Conservation (phyloP, 1,140 invertebrate species). For the Papilio machaon region DNA sequence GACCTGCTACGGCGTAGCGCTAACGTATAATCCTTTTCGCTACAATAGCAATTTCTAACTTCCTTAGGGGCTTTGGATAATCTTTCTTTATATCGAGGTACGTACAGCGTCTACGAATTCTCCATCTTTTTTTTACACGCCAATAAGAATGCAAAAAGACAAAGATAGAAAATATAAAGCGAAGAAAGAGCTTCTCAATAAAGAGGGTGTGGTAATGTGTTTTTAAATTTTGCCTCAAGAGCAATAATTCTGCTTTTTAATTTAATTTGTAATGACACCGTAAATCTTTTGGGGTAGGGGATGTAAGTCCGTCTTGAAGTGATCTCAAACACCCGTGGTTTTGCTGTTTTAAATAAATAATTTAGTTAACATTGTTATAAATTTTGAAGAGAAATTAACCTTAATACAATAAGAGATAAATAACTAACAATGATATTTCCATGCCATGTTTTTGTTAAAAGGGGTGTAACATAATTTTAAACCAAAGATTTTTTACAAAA, state of each 20-base stretch:
- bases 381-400: background rate
- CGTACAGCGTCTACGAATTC: conserved; percentile 61
- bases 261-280: conserved; percentile 77
- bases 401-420: background rate
- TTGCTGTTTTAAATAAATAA: background rate
- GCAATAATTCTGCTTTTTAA: conserved; percentile 82
- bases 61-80: conserved; percentile 83
- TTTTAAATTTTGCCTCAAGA: conserved; percentile 82
- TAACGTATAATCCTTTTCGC: conserved; percentile 83
- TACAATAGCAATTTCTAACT: conserved; percentile 84
- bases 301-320: conserved; percentile 54
- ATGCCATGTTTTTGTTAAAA: too few relatives aligned
- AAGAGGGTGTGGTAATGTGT: conserved; percentile 80
- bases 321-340: conserved; percentile 38
- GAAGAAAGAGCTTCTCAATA: conserved; percentile 79
- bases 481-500: too few relatives aligned
- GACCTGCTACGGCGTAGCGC: conserved; percentile 80
- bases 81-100: conserved; percentile 82
- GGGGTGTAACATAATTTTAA: too few relatives aligned
- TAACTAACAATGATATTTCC: background rate
- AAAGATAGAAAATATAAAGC: conserved; percentile 56
- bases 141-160: conserved; percentile 42
- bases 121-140: conserved; percentile 53
- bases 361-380: background rate
- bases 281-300: conserved; percentile 61